Evolutionary conservation across 2,113 vertebrate genomes (phyloP).

Genomic region (Tupaia chinensis): DNA sequence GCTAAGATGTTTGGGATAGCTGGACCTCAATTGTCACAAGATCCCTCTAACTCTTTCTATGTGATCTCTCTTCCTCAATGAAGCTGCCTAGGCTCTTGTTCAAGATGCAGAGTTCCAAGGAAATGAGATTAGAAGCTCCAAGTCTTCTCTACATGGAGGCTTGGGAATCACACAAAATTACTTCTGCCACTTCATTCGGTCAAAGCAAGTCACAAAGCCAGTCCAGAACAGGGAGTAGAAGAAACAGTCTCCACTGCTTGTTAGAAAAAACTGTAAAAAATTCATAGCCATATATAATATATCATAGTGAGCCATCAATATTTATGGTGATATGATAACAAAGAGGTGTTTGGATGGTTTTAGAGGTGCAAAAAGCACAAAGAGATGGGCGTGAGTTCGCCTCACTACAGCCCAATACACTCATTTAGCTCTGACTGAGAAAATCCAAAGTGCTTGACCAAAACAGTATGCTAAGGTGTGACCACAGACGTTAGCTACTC

Average conservation of each 20-base stretch:
- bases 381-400: background rate
- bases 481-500: background rate
- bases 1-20: background rate
- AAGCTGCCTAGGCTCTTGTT: background rate
- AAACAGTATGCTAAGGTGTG: background rate
- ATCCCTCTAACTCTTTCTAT: background rate
- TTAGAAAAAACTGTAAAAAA: background rate
- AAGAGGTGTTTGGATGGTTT: background rate
- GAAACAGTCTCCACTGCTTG: background rate
- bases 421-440: background rate
- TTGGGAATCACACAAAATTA: background rate
- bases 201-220: background rate
- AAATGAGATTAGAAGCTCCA: background rate
- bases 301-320: background rate
- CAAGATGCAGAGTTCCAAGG: background rate
- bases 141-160: background rate
- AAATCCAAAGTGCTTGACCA: background rate
- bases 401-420: background rate
- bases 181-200: background rate
- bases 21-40: background rate
- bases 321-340: background rate
- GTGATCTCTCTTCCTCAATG: background rate
- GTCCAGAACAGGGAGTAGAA: background rate
- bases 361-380: background rate
- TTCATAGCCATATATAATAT: background rate